Evolutionary conservation across 2,113 vertebrate species (phyloP).

Genomic region (Epinephelus cyanopodus): DNA sequence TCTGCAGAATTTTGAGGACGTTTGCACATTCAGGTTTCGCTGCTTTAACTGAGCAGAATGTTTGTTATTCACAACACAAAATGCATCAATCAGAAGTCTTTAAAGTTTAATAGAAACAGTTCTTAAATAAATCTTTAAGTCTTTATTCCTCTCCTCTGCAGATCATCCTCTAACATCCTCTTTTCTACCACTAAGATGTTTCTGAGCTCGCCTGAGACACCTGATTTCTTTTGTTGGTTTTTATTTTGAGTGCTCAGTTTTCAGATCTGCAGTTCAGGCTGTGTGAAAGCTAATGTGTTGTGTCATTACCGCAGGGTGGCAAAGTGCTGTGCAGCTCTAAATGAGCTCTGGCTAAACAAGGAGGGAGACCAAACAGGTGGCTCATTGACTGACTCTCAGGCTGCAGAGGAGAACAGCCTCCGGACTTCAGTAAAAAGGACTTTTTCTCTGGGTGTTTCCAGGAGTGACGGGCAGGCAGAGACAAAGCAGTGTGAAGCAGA

Average conservation of each 20-base stretch:
- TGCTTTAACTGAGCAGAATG: too few relatives aligned
- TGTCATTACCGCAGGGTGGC: constrained; percentile 15
- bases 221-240: constrained; percentile 1
- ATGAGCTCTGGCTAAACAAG: constrained; percentile 52
- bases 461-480: constrained; percentile 24
- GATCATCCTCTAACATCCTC: not conserved
- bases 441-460: not conserved
- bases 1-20: too few relatives aligned
- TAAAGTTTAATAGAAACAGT: not conserved
- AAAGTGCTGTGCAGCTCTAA: constrained; percentile 30
- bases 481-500: constrained; percentile 13
- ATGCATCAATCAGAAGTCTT: not conserved
- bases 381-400: constrained; percentile 21
- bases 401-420: constrained; percentile 25
- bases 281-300: constrained; percentile 34
- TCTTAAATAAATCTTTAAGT: not conserved
- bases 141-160: not conserved
- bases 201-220: not conserved
- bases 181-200: not conserved
- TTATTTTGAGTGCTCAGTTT: not conserved
- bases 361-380: constrained; percentile 46
- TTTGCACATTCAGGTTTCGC: too few relatives aligned
- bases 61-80: not conserved
- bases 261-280: not conserved
- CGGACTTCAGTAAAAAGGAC: constrained; percentile 24